phyloP scores from a whole-genome alignment of 2,797 vertebrate species.

The Xenops minutus region DNA sequence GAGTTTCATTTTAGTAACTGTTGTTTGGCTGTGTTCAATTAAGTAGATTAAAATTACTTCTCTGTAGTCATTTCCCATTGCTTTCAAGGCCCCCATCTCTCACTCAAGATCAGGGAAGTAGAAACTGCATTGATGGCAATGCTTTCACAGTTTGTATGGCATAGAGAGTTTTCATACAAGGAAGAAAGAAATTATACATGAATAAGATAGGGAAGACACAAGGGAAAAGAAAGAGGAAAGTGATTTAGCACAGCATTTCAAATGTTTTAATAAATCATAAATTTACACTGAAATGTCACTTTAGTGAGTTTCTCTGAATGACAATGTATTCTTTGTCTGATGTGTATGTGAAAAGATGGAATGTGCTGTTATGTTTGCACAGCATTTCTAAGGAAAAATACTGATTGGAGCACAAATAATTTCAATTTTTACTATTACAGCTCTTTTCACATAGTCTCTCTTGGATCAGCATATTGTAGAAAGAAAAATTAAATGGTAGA shows the following conservation, averaged over 20 bases:
- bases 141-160: not conserved
- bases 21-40: not conserved
- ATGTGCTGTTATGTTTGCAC: not conserved
- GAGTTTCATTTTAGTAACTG: not conserved
- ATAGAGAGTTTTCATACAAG: not conserved
- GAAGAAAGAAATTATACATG: not conserved
- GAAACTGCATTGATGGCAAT: not conserved
- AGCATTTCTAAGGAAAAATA: not conserved
- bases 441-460: not conserved
- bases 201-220: not conserved
- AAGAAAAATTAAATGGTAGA: not conserved
- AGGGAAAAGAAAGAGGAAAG: not conserved
- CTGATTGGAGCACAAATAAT: not conserved
- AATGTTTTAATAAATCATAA: slow-evolving; percentile 40
- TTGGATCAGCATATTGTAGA: not conserved
- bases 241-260: slow-evolving; percentile 16
- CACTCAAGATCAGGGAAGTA: not conserved
- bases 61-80: not conserved
- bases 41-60: not conserved
- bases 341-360: not conserved
- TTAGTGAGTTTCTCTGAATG: not conserved
- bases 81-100: not conserved
- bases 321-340: not conserved
- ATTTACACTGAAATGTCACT: slow-evolving; percentile 37
- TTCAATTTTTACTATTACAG: not conserved